Evolutionary conservation across 2,113 vertebrate genomes (phyloP).

Genomic region (Agelaius tricolor): DNA sequence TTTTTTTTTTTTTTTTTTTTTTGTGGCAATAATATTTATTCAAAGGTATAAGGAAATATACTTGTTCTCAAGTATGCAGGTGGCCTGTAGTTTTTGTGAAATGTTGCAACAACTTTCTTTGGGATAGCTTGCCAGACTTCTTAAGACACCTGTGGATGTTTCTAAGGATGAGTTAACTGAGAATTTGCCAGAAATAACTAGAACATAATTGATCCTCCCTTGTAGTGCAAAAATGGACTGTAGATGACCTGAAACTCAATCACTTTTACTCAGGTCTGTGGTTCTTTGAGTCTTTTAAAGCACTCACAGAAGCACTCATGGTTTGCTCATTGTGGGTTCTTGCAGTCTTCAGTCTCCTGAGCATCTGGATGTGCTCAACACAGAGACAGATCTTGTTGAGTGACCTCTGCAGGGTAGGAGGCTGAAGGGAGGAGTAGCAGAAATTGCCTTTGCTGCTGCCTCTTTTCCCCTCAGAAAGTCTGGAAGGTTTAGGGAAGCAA

Average conservation of each 20-base stretch:
- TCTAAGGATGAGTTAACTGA: neutral
- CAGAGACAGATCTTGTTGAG: neutral
- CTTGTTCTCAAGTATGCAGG: neutral
- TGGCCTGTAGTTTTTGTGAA: neutral
- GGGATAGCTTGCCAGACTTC: neutral
- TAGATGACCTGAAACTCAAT: neutral
- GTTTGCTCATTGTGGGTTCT: neutral
- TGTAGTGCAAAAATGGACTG: neutral
- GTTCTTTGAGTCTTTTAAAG: neutral
- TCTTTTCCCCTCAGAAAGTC: neutral
- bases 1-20: neutral
- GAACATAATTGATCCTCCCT: neutral
- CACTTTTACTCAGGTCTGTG: neutral
- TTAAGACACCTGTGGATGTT: neutral
- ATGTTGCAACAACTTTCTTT: neutral
- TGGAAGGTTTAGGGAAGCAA: neutral
- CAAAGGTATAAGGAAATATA: neutral
- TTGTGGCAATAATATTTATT: neutral
- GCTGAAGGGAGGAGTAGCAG: neutral
- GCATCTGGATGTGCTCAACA: neutral
- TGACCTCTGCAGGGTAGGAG: neutral
- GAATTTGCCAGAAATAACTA: neutral
- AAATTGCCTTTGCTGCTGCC: neutral
- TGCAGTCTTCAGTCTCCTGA: neutral
- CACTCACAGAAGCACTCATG: neutral